Conservation (phyloP, 2,113 vertebrate genomes). For the Chaetodon trifascialis region DNA sequence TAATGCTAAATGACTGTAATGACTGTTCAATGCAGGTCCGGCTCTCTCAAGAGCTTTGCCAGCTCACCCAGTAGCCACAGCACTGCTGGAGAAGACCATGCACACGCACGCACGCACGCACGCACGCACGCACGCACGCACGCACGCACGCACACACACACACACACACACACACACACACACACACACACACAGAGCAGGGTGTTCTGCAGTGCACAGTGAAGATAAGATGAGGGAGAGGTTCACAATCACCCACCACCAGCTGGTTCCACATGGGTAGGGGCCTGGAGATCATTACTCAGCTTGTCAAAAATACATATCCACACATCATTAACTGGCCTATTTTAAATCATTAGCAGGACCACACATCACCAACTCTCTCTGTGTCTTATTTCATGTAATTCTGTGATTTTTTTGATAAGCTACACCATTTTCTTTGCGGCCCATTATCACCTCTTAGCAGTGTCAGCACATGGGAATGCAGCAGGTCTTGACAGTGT, state of each 20-base stretch:
- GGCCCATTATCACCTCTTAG: slow-evolving; percentile 64
- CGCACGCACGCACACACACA: too few relatives aligned
- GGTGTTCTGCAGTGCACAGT: slow-evolving; percentile 28
- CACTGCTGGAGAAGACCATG: slow-evolving; percentile 15
- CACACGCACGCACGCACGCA: neutral
- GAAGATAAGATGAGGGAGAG: slow-evolving; percentile 65
- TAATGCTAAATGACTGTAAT: slow-evolving; percentile 52
- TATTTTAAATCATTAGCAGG: slow-evolving; percentile 52
- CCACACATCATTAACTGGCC: slow-evolving; percentile 21
- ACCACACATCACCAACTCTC: neutral
- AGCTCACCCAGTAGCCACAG: slow-evolving; percentile 35
- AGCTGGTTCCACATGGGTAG: slow-evolving; percentile 38
- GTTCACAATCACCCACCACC: slow-evolving; percentile 57
- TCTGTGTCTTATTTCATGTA: neutral
- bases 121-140: neutral
- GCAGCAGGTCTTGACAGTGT: neutral
- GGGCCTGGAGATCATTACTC: neutral
- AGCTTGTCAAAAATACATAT: slow-evolving; percentile 41
- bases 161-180: neutral
- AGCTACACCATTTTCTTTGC: slow-evolving; percentile 9
- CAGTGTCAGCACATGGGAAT: slow-evolving; percentile 37
- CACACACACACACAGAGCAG: neutral
- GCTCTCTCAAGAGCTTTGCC: slow-evolving; percentile 38
- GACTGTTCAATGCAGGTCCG: slow-evolving; percentile 39
- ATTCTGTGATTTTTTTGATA: slow-evolving; percentile 49